Evolutionary conservation across 2,113 vertebrate genomes (phyloP).

Genomic region (Pedionomus torquatus): DNA sequence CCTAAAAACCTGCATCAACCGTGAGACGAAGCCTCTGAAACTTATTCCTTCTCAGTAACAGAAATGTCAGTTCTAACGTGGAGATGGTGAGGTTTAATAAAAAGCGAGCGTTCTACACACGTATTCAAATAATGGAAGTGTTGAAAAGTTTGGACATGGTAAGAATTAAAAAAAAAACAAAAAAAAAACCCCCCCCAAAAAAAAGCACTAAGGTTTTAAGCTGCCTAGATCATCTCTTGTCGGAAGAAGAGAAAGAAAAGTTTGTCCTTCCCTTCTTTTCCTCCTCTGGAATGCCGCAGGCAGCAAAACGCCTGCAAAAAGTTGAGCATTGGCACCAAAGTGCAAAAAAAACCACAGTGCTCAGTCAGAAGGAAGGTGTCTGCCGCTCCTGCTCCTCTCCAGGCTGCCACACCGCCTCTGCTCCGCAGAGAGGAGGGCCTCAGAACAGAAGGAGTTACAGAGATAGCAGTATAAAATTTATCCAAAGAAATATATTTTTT

Average conservation of each 20-base stretch:
- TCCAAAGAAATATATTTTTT: slow-evolving; percentile 63
- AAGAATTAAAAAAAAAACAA: slow-evolving; percentile 35
- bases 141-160: slow-evolving; percentile 74
- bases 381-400: slow-evolving; percentile 58
- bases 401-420: slow-evolving; percentile 42
- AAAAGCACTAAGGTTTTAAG: slow-evolving; percentile 82
- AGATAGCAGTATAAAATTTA: slow-evolving; percentile 69
- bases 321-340: slow-evolving; percentile 74
- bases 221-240: slow-evolving; percentile 82
- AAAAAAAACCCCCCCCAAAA: no score
- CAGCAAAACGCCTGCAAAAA: slow-evolving; percentile 64
- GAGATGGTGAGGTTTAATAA: slow-evolving; percentile 73
- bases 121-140: slow-evolving; percentile 69
- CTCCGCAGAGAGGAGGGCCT: slow-evolving; percentile 41
- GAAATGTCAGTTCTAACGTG: slow-evolving; percentile 75
- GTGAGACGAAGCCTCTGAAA: slow-evolving; percentile 66
- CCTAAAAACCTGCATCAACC: slow-evolving; percentile 48
- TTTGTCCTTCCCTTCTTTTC: slow-evolving; percentile 43
- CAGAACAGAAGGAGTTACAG: slow-evolving; percentile 70
- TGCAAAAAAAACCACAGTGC: slow-evolving; percentile 70
- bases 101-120: slow-evolving; percentile 72
- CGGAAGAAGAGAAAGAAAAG: slow-evolving; percentile 48
- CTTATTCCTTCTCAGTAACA: slow-evolving; percentile 36
- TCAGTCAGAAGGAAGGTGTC: slow-evolving; percentile 52
- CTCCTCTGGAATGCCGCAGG: slow-evolving; percentile 81